These are phyloP conservation scores for Dendroctonus valens DNA, from an alignment of 1,140 invertebrate genomes.

Conservation along the genomic window DNA sequence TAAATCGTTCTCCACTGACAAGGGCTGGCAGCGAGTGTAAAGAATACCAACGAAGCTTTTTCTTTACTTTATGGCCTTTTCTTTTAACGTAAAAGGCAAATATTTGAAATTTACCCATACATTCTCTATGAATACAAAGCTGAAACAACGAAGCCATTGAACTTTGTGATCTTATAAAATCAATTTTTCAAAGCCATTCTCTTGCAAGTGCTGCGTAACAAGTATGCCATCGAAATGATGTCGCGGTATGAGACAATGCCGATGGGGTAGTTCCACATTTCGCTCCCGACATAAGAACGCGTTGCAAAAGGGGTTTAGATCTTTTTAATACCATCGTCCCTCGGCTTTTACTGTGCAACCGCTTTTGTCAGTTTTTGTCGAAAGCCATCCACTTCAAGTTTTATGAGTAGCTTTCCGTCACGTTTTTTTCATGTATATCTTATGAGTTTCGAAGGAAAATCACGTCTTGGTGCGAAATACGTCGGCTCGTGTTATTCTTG, in stretches of 20 bases:
- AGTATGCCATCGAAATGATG: slow-evolving; percentile 22
- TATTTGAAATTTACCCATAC: too few species aligned
- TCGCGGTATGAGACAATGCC: slow-evolving; percentile 11
- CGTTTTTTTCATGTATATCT: slow-evolving; percentile 14
- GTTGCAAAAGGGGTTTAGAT: slow-evolving; percentile 19
- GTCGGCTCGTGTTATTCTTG: too few species aligned
- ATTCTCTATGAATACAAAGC: slow-evolving; percentile 6
- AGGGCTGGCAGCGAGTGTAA: too few species aligned
- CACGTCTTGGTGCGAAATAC: slow-evolving; percentile 1
- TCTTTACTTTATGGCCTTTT: too few species aligned
- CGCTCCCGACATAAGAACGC: slow-evolving; percentile 7
- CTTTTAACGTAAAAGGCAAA: too few species aligned
- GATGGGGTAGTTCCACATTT: slow-evolving; percentile 15
- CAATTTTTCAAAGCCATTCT: slow-evolving; percentile 19
- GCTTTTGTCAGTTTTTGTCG: slow-evolving; percentile 25
- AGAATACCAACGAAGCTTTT: too few species aligned
- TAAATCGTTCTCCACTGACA: too few species aligned
- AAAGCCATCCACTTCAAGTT: slow-evolving; percentile 25
- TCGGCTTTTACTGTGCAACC: slow-evolving; percentile 16
- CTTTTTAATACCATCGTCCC: slow-evolving; percentile 22
- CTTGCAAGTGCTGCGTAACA: slow-evolving; percentile 18
- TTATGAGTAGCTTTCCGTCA: slow-evolving; percentile 27
- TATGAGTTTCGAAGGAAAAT: slow-evolving; percentile 8
- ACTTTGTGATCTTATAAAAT: slow-evolving; percentile 18
- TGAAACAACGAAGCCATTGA: slow-evolving; percentile 8